A percentile compares a stretch with the other conserved stretches of the same genome.
phyloP scores from a whole-genome alignment of 2,797 vertebrate species.

The Agapornis canus region DNA sequence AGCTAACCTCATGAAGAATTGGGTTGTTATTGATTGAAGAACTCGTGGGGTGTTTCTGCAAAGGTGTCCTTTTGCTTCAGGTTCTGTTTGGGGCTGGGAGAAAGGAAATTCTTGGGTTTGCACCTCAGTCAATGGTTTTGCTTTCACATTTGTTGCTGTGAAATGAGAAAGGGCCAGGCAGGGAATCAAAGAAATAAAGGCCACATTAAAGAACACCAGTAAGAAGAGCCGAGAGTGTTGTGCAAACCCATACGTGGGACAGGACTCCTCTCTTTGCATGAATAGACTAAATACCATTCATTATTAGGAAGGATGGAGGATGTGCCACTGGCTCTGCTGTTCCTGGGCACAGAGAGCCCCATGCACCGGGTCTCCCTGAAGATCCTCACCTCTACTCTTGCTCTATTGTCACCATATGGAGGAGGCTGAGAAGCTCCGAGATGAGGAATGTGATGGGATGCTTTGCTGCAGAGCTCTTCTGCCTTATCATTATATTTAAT shows the following conservation, averaged over 20 bases:
- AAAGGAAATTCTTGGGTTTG: not conserved
- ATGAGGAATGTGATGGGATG: accelerated
- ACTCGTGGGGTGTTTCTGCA: not conserved
- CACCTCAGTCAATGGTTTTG: not conserved
- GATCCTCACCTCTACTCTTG: not conserved
- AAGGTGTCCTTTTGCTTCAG: not conserved
- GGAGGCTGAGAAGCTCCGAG: not conserved
- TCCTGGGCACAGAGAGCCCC: not conserved
- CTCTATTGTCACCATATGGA: not conserved
- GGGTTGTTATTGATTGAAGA: not conserved
- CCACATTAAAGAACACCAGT: not conserved
- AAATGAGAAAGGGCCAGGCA: not conserved
- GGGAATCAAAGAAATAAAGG: not conserved
- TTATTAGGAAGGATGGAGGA: not conserved
- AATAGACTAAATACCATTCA: not conserved
- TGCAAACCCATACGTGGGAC: not conserved
- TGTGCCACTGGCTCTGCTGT: not conserved
- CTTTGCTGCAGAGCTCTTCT: not conserved
- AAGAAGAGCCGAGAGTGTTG: not conserved
- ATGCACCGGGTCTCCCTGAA: not conserved
- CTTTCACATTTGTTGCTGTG: not conserved
- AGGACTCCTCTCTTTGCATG: not conserved
- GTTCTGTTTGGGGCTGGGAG: not conserved
- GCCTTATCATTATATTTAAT: not conserved
- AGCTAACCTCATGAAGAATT: not conserved